Evolutionary conservation across 2,888 invertebrate genomes (phyloP).

Genomic region (Plagodis dolabraria): DNA sequence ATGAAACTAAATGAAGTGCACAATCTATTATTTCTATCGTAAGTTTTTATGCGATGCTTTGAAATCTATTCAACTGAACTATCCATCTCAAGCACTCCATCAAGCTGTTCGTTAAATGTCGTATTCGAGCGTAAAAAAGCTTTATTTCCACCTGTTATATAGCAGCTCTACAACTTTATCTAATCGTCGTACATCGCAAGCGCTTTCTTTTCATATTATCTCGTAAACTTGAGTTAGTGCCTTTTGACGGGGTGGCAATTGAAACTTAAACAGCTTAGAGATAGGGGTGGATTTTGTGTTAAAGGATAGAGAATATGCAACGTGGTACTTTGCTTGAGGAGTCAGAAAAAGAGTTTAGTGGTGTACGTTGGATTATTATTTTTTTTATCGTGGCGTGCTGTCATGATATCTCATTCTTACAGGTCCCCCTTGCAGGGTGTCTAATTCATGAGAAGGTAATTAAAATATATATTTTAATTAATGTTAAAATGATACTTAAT

Average conservation of each 20-base stretch:
- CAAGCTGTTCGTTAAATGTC: neutral
- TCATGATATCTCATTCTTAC: no score
- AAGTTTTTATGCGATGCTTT: no score
- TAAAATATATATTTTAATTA: no score
- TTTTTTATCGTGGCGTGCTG: no score
- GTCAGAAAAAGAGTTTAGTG: no score
- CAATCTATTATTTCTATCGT: no score
- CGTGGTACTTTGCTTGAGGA: no score
- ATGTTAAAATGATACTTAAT: no score
- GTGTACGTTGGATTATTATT: no score
- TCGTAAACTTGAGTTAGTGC: conserved; percentile 20
- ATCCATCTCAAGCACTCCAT: conserved; percentile 10
- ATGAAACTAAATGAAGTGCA: no score
- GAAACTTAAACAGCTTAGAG: conserved; percentile 8
- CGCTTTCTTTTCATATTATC: conserved; percentile 20
- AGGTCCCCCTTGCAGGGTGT: no score
- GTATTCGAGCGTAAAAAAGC: conserved; percentile 12
- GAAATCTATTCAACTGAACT: neutral
- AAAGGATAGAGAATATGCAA: neutral
- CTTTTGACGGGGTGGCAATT: conserved; percentile 13
- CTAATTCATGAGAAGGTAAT: no score
- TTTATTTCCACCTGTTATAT: conserved; percentile 9
- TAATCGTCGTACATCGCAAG: conserved; percentile 12
- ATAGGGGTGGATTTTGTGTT: conserved; percentile 2
- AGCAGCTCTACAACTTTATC: conserved; percentile 17